A percentile compares a stretch with the other conserved stretches of the same genome.
Evolutionary conservation across 2,888 invertebrate species (phyloP).

Genomic region (Cetonia aurata): DNA sequence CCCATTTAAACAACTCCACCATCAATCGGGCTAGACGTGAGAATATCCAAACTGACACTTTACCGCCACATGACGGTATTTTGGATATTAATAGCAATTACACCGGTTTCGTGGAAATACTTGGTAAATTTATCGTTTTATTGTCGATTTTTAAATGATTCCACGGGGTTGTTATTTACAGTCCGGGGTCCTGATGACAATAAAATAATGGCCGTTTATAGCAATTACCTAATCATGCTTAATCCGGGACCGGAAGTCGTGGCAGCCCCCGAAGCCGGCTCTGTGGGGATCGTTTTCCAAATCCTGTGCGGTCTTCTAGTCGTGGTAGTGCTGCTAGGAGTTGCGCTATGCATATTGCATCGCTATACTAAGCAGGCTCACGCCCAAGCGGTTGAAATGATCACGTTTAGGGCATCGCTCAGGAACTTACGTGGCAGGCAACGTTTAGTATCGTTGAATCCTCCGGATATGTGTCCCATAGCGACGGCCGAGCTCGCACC

Average conservation of each 20-base stretch:
- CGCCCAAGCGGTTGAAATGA: conserved; percentile 76
- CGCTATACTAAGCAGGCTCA: conserved; percentile 72
- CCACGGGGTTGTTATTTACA: conserved; percentile 55
- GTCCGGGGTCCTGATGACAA: conserved; percentile 68
- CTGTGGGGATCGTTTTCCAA: conserved; percentile 76
- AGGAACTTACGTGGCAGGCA: conserved; percentile 78
- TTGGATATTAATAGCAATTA: conserved; percentile 85
- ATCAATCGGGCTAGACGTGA: conserved; percentile 58
- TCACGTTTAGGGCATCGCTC: conserved; percentile 76
- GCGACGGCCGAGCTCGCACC: conserved; percentile 79
- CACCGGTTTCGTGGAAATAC: conserved; percentile 86
- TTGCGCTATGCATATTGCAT: conserved; percentile 76
- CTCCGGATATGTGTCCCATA: conserved; percentile 87
- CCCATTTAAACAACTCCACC: conserved; percentile 43
- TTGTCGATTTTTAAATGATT: conserved; percentile 46
- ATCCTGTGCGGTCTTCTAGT: conserved; percentile 76
- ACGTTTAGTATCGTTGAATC: conserved; percentile 74
- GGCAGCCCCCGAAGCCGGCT: conserved; percentile 64
- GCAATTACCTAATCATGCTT: conserved; percentile 80
- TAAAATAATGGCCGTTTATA: conserved; percentile 75
- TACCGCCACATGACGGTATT: conserved; percentile 76
- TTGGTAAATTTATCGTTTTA: conserved; percentile 69
- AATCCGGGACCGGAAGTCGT: conserved; percentile 75
- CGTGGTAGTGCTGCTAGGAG: conserved; percentile 72
- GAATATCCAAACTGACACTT: conserved; percentile 58